Conservation (phyloP, 2,113 vertebrate species). For the Zapus hudsonius region DNA sequence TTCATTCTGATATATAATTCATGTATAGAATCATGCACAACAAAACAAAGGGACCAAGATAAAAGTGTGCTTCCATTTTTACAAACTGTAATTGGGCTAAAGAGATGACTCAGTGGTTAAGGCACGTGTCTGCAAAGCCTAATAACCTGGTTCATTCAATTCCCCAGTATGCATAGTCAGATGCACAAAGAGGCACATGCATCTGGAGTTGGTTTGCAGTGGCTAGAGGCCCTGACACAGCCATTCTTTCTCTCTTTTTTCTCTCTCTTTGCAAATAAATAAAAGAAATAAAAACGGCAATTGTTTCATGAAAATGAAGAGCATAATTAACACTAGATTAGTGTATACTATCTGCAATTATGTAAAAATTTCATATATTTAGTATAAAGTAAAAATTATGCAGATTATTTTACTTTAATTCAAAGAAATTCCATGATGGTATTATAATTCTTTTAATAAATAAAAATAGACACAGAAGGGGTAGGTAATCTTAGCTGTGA, state of each 20-base stretch:
- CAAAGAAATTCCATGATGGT: slow-evolving; percentile 4
- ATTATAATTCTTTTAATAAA: background rate
- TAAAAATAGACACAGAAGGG: background rate
- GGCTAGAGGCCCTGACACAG: no score
- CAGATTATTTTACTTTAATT: slow-evolving; percentile 1
- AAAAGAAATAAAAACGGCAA: no score
- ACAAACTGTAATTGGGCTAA: no score
- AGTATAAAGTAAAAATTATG: background rate
- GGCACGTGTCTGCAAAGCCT: no score
- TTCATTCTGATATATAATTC: background rate
- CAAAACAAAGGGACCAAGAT: background rate
- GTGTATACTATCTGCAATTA: background rate
- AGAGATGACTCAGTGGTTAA: no score
- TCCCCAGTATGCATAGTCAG: no score
- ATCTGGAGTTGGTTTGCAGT: no score
- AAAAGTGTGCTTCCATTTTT: background rate
- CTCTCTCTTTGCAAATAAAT: no score
- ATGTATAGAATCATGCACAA: background rate
- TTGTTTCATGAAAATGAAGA: slow-evolving; percentile 42
- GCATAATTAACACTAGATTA: background rate
- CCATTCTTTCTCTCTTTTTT: no score
- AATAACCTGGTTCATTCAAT: no score
- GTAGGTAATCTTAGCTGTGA: background rate
- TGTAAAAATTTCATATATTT: slow-evolving; percentile 11
- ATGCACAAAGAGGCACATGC: no score